These are phyloP conservation scores for Microhierax caerulescens DNA, from an alignment of 2,797 vertebrate species.

Conservation along the genomic window DNA sequence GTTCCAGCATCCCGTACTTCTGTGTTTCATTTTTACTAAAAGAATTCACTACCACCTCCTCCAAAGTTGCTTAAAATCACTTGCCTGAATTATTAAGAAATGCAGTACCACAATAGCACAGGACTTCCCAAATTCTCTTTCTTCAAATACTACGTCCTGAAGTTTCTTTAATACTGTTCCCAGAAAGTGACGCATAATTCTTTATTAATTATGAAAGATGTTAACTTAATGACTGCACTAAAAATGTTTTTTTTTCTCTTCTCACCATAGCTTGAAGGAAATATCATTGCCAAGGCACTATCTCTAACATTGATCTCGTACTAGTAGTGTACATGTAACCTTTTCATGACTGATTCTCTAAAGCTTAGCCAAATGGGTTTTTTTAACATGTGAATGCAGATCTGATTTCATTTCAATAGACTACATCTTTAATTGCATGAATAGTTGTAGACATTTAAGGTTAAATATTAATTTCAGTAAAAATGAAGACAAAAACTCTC, in stretches of 20 bases:
- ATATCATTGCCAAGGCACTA: background rate
- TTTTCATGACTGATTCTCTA: constrained; percentile 2
- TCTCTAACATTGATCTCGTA: background rate
- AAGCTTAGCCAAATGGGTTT: background rate
- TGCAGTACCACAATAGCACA: background rate
- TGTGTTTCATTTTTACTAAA: background rate
- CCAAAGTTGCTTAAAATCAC: background rate
- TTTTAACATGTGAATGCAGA: background rate
- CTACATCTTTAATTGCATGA: background rate
- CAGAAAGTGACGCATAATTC: constrained; percentile 21
- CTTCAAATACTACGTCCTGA: background rate
- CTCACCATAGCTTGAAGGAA: background rate
- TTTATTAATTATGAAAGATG: constrained; percentile 32
- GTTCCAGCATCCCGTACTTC: background rate
- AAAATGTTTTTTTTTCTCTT: constrained; percentile 5
- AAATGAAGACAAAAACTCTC: background rate
- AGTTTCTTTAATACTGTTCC: constrained; percentile 20
- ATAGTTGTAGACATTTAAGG: background rate
- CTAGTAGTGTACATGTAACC: background rate
- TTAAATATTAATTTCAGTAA: background rate
- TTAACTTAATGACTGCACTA: constrained; percentile 12
- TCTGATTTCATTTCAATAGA: background rate
- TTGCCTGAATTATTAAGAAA: background rate
- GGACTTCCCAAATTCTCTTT: background rate
- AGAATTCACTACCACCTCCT: background rate